Evolutionary conservation across 2,888 invertebrate species (phyloP).

Genomic region (Electrophaes corylata): DNA sequence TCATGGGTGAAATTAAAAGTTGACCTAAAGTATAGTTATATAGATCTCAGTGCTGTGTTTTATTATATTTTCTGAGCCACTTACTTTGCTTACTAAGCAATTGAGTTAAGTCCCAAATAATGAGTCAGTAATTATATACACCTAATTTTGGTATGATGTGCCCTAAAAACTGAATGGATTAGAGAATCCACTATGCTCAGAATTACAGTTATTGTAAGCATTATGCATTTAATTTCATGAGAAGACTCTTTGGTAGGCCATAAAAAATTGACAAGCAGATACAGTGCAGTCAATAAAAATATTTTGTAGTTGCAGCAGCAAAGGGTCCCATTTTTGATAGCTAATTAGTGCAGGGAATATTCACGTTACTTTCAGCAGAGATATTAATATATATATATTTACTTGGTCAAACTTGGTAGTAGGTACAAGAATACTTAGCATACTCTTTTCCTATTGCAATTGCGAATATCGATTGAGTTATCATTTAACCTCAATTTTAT

Average conservation of each 20-base stretch:
- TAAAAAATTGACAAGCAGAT: not conserved
- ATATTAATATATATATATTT: not conserved
- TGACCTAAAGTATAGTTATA: not conserved
- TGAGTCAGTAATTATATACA: not conserved
- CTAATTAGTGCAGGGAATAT: not conserved
- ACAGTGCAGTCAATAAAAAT: not conserved
- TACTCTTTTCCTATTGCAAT: not conserved
- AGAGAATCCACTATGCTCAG: not conserved
- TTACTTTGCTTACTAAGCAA: no score
- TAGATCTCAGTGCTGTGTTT: no score
- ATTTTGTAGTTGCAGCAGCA: not conserved
- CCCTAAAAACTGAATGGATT: not conserved
- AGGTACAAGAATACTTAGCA: not conserved
- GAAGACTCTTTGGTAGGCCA: not conserved
- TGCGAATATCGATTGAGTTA: constrained; percentile 32
- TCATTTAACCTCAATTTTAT: constrained; percentile 38
- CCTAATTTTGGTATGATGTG: not conserved
- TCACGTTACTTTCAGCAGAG: not conserved
- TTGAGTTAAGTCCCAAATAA: not conserved
- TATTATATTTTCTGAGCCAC: no score
- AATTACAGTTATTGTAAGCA: no score
- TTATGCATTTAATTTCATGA: not conserved
- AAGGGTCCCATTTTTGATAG: not conserved
- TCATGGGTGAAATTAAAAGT: constrained; percentile 26
- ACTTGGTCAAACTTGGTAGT: not conserved